Conservation (phyloP, 2,888 invertebrate species). For the Actias luna region DNA sequence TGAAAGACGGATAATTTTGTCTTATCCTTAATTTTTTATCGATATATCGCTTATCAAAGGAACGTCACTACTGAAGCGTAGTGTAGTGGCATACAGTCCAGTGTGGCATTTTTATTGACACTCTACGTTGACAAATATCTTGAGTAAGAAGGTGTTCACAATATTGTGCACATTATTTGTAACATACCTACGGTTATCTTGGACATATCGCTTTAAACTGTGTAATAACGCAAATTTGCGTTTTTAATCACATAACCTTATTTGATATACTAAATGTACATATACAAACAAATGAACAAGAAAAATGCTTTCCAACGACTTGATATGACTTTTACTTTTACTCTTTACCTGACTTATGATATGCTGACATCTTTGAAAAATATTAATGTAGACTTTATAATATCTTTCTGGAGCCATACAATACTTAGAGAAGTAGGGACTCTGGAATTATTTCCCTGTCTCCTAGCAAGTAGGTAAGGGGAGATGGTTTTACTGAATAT, state of each 20-base stretch:
- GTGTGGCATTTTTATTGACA: conserved; percentile 81
- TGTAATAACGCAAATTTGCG: neutral
- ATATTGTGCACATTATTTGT: neutral
- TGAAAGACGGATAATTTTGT: neutral
- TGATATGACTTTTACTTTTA: too few species aligned
- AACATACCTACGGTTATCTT: neutral
- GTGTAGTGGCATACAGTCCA: conserved; percentile 75
- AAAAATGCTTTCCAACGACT: too few species aligned
- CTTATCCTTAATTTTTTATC: conserved; percentile 10
- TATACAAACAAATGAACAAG: too few species aligned
- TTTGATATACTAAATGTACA: too few species aligned
- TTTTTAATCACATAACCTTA: neutral
- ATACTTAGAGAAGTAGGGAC: too few species aligned
- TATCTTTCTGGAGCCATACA: too few species aligned
- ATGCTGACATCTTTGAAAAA: too few species aligned
- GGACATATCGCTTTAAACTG: neutral
- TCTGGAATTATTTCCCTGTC: too few species aligned
- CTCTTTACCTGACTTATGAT: too few species aligned
- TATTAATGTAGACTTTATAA: too few species aligned
- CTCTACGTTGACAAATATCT: conserved; percentile 79
- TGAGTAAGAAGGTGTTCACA: conserved; percentile 47
- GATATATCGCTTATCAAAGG: conserved; percentile 17
- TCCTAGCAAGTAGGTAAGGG: too few species aligned
- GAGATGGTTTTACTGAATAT: too few species aligned
- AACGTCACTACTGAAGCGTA: conserved; percentile 50